These are phyloP conservation scores for Pangasius sanitwongsei DNA, from an alignment of 2,797 vertebrate genomes.

Conservation along the genomic window DNA sequence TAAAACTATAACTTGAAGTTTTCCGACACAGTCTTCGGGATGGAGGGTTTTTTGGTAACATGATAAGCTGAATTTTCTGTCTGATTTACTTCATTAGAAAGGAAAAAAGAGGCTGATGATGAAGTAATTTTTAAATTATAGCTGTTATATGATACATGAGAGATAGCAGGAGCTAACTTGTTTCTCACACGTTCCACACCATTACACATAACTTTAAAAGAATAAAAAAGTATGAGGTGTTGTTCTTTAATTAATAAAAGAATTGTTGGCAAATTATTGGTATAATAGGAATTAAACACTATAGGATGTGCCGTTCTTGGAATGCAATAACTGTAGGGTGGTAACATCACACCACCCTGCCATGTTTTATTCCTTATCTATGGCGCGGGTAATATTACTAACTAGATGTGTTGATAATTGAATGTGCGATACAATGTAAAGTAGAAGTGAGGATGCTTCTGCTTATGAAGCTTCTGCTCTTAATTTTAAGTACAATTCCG, in stretches of 20 bases:
- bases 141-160: not conserved
- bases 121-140: not conserved
- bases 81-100: not conserved
- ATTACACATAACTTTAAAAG: not conserved
- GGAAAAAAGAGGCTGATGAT: not conserved
- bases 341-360: not conserved
- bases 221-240: not conserved
- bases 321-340: not conserved
- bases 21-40: not conserved
- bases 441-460: not conserved
- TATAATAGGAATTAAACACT: not conserved
- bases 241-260: not conserved
- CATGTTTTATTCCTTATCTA: not conserved
- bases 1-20: not conserved
- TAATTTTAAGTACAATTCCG: not conserved
- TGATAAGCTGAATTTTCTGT: not conserved
- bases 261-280: not conserved
- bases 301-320: not conserved
- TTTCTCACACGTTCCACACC: not conserved
- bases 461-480: not conserved
- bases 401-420: not conserved
- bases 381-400: not conserved
- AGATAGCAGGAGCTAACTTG: not conserved
- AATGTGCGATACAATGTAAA: not conserved
- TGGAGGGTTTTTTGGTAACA: not conserved